A percentile compares a stretch with the other conserved stretches of the same genome.
Conservation (phyloP, 2,888 invertebrate genomes). For the Ptilodon capucinus region DNA sequence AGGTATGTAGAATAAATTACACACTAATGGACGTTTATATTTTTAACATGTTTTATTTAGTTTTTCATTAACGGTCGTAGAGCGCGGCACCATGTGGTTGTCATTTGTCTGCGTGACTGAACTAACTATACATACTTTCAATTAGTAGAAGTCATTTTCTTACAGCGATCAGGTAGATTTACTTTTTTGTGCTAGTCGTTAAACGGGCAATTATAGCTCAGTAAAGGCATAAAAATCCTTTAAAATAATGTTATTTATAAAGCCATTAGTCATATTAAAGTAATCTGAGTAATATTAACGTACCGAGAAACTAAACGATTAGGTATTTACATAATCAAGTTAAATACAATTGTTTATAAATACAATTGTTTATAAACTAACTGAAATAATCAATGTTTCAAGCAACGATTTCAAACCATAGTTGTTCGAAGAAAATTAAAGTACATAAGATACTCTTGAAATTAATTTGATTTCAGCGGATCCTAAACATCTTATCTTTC, state of each 20-base stretch:
- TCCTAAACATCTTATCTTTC: slow-evolving; percentile 10
- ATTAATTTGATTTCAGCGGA: slow-evolving; percentile 11
- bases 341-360: no score
- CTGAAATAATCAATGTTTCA: no score
- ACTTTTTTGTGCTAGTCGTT: no score
- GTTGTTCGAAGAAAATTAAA: no score
- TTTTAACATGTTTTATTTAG: neutral
- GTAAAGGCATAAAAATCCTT: neutral
- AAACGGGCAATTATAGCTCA: neutral
- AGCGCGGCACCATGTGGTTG: no score
- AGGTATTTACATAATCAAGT: neutral
- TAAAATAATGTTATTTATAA: neutral
- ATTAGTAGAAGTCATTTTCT: no score
- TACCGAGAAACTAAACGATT: neutral
- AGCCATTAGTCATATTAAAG: neutral
- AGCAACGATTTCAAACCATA: no score
- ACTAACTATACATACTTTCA: no score
- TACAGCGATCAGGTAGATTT: no score
- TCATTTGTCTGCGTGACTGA: no score
- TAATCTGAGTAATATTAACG: neutral
- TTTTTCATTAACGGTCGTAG: neutral
- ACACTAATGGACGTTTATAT: slow-evolving; percentile 15
- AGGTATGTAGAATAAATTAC: slow-evolving; percentile 34
- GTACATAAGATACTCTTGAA: neutral
- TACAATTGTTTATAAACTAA: no score